These are phyloP conservation scores for Augiades crinisus DNA, from an alignment of 2,888 invertebrate genomes.

Conservation along the genomic window DNA sequence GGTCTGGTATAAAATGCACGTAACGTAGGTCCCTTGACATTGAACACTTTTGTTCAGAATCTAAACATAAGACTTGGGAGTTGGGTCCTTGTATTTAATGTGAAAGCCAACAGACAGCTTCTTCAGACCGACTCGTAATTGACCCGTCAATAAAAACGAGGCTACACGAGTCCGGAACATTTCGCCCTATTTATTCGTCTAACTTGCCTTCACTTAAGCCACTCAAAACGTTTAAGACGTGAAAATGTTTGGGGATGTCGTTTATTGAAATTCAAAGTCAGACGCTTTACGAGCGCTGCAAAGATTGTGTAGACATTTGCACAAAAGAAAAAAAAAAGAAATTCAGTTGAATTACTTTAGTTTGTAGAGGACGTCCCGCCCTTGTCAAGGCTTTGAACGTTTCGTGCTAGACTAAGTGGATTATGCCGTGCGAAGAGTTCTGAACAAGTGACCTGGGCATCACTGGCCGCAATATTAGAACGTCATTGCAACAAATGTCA, in stretches of 20 bases:
- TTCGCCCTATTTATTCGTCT: constrained; percentile 1
- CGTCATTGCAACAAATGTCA: constrained; percentile 4
- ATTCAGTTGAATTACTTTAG: constrained; percentile 7
- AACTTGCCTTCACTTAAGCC: not conserved
- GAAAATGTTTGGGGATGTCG: not conserved
- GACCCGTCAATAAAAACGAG: constrained; percentile 2
- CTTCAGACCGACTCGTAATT: not conserved
- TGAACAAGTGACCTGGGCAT: constrained; percentile 8
- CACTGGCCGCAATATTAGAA: not conserved
- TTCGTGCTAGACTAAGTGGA: constrained; percentile 18
- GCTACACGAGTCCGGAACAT: not conserved
- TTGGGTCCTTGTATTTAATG: constrained; percentile 2
- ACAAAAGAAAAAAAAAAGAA: constrained; percentile 8
- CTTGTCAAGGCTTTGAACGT: constrained; percentile 11
- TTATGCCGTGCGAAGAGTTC: constrained; percentile 19
- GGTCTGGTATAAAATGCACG: too few species aligned
- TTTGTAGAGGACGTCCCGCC: constrained; percentile 18
- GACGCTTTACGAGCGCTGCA: constrained; percentile 1
- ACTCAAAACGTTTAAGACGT: not conserved
- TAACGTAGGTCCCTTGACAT: not conserved
- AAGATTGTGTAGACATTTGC: not conserved
- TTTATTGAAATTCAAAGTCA: not conserved
- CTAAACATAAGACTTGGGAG: not conserved
- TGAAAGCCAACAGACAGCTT: constrained; percentile 11
- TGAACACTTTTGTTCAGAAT: not conserved